Evolutionary conservation across 2,888 invertebrate species (phyloP).

Genomic region (Deilephila porcellus): DNA sequence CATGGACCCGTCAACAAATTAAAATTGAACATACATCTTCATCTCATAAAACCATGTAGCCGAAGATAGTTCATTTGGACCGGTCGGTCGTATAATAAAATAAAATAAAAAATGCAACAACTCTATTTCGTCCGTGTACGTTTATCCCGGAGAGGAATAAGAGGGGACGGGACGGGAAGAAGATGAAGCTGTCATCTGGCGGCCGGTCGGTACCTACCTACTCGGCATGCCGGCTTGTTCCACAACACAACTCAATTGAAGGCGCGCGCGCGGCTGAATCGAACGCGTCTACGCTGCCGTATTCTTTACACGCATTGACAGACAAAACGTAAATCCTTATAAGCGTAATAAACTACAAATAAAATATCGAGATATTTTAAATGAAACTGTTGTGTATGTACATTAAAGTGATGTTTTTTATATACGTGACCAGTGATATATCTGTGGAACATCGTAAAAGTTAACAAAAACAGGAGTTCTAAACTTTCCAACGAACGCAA

Average conservation of each 20-base stretch:
- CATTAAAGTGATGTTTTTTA: constrained; percentile 56
- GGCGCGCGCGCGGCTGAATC: constrained; percentile 66
- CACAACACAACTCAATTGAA: constrained; percentile 50
- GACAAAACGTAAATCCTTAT: constrained; percentile 47
- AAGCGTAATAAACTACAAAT: constrained; percentile 35
- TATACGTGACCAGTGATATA: constrained; percentile 66
- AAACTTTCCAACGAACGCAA: constrained; percentile 72
- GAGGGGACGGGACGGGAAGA: constrained; percentile 59
- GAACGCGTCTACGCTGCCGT: constrained; percentile 46
- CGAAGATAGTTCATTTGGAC: constrained; percentile 61
- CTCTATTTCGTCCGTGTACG: constrained; percentile 67
- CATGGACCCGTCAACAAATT: background rate
- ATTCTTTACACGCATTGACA: constrained; percentile 41
- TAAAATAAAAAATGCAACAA: constrained; percentile 72
- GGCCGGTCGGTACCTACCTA: constrained; percentile 47
- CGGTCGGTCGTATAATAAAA: constrained; percentile 64
- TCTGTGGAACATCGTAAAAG: constrained; percentile 65
- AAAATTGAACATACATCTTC: constrained; percentile 40
- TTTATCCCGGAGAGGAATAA: constrained; percentile 50
- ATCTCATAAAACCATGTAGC: constrained; percentile 51
- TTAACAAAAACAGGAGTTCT: constrained; percentile 71
- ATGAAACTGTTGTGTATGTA: constrained; percentile 36
- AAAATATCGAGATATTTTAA: constrained; percentile 29
- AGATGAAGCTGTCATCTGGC: constrained; percentile 76
- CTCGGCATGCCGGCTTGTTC: constrained; percentile 30